Conservation (phyloP, 2,797 vertebrate species). For the Melopsittacus undulatus region DNA sequence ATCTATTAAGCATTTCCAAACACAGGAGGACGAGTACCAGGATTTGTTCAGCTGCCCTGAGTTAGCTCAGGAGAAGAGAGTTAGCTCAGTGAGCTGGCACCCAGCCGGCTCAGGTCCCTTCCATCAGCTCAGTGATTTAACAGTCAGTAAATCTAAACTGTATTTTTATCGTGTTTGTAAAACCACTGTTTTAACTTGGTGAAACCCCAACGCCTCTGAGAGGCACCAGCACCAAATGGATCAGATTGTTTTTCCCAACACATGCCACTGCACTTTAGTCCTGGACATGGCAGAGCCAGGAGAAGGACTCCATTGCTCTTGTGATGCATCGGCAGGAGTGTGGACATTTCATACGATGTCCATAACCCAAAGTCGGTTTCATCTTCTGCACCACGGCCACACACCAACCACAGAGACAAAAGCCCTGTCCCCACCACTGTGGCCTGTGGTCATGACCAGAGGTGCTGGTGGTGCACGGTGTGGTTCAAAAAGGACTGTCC, state of each 20-base stretch:
- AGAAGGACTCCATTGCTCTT: rapidly evolving
- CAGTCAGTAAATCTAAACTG: background rate
- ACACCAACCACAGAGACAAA: rapidly evolving
- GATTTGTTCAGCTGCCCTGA: background rate
- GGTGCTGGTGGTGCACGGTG: rapidly evolving
- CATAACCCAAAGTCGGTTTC: background rate
- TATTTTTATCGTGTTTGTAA: rapidly evolving
- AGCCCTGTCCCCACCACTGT: rapidly evolving
- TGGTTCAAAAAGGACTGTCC: background rate
- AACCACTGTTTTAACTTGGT: background rate
- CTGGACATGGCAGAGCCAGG: rapidly evolving
- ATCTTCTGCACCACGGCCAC: background rate
- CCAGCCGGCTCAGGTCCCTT: background rate
- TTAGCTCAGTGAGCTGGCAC: background rate
- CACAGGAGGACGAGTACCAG: background rate
- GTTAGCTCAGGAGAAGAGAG: background rate
- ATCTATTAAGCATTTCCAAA: conserved; percentile 30
- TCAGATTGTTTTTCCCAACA: background rate
- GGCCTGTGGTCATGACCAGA: rapidly evolving
- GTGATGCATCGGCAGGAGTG: rapidly evolving
- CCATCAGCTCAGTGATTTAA: background rate
- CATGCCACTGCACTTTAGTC: rapidly evolving
- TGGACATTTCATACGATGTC: rapidly evolving
- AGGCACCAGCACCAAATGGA: rapidly evolving
- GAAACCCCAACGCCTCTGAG: background rate